A percentile compares a stretch with the other conserved stretches of the same genome.
phyloP scores from a whole-genome alignment of 2,113 vertebrate genomes.

The Myxocyprinus asiaticus region DNA sequence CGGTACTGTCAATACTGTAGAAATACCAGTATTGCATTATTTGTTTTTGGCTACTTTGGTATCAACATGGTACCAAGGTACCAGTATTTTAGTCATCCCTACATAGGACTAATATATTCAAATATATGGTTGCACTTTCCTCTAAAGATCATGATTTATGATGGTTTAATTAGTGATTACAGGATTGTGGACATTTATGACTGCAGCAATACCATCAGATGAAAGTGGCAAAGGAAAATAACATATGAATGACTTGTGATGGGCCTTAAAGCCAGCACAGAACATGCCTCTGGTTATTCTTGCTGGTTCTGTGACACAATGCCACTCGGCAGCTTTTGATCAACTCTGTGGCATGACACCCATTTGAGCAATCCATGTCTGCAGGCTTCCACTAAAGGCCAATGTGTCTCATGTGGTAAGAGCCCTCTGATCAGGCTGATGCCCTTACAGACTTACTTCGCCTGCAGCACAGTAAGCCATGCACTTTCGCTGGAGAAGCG shows the following conservation, averaged over 20 bases:
- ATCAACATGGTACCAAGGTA: no score
- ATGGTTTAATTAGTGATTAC: background rate
- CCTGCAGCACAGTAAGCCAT: constrained; percentile 3
- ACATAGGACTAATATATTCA: no score
- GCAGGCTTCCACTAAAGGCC: constrained; percentile 41
- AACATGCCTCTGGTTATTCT: constrained; percentile 31
- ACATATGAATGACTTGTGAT: constrained; percentile 31
- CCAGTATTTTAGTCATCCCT: no score
- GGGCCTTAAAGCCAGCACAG: constrained; percentile 19
- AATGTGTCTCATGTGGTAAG: constrained; percentile 53
- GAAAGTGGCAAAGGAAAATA: background rate
- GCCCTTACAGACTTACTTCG: constrained; percentile 42
- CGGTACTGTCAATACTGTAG: no score
- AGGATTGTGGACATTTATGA: background rate
- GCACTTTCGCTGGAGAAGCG: background rate
- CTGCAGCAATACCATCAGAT: background rate
- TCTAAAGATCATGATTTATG: background rate
- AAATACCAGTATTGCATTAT: no score
- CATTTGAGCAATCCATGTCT: constrained; percentile 31
- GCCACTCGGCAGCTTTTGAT: constrained; percentile 45
- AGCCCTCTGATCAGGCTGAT: constrained; percentile 47
- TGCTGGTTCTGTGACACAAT: constrained; percentile 40
- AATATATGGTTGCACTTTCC: background rate
- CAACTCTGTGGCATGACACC: constrained; percentile 39
- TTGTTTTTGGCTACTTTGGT: no score